These are phyloP conservation scores for Poeciliopsis paucimaculata DNA, from an alignment of 2,797 vertebrate genomes.

Conservation along the genomic window DNA sequence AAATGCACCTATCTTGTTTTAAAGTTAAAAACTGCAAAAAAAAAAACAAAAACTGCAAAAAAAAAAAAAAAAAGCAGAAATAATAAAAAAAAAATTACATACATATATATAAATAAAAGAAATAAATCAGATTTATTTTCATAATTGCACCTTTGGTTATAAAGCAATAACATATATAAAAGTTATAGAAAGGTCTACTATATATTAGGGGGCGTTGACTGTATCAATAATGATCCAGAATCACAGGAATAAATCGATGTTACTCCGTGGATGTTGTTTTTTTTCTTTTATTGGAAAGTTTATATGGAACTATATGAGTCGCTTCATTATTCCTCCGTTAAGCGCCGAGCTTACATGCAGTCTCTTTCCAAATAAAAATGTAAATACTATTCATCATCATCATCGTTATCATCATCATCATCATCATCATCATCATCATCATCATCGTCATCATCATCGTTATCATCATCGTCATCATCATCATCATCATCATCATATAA, in stretches of 20 bases:
- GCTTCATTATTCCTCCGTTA: constrained; percentile 78
- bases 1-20: neutral
- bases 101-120: too few relatives aligned
- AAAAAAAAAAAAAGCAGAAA: too few relatives aligned
- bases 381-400: constrained; percentile 62
- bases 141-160: neutral
- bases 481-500: constrained; percentile 52
- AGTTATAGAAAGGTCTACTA: neutral
- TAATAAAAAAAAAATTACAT: too few relatives aligned
- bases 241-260: constrained; percentile 65
- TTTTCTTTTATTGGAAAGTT: constrained; percentile 84
- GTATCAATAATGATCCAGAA: constrained; percentile 48
- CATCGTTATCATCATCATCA: constrained; percentile 48
- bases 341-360: constrained; percentile 85
- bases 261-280: constrained; percentile 65
- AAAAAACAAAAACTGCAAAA: too few relatives aligned
- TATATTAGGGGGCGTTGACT: neutral
- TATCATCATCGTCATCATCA: constrained; percentile 43
- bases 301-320: constrained; percentile 85
- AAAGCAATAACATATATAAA: neutral
- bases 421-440: constrained; percentile 51
- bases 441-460: constrained; percentile 58
- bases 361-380: constrained; percentile 79
- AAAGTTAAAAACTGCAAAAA: neutral
- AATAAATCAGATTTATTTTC: neutral